phyloP scores from a whole-genome alignment of 2,113 vertebrate species.

The Phyllopteryx taeniolatus region DNA sequence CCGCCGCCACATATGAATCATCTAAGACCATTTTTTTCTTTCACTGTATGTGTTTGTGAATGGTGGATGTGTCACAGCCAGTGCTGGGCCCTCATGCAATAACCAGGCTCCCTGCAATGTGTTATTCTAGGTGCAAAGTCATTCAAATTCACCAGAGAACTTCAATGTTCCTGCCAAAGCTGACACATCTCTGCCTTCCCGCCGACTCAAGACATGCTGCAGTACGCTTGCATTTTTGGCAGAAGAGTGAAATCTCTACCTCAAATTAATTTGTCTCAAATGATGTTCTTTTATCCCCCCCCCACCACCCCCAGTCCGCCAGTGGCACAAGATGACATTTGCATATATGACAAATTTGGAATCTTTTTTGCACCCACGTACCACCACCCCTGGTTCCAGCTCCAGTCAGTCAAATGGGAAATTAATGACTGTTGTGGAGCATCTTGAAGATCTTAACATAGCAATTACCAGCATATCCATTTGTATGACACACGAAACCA shows the following conservation, averaged over 20 bases:
- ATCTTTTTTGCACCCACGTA: not conserved
- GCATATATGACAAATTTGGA: not conserved
- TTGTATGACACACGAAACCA: slow-evolving; percentile 22
- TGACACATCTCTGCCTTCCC: slow-evolving; percentile 55
- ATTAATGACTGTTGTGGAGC: slow-evolving; percentile 4
- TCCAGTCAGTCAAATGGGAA: slow-evolving; percentile 26
- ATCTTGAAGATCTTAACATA: slow-evolving; percentile 9
- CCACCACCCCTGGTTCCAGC: slow-evolving; percentile 21
- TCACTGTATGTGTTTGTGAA: slow-evolving; percentile 34
- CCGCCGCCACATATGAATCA: slow-evolving; percentile 15
- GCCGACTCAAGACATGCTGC: slow-evolving; percentile 38
- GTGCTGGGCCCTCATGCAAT: slow-evolving; percentile 38
- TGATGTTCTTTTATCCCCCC: slow-evolving; percentile 37
- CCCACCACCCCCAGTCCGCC: not conserved
- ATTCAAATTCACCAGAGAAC: slow-evolving; percentile 57
- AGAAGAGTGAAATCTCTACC: slow-evolving; percentile 35
- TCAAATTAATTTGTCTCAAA: slow-evolving; percentile 54
- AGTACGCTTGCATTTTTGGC: slow-evolving; percentile 42
- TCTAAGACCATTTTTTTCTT: slow-evolving; percentile 6
- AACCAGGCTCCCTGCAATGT: slow-evolving; percentile 42
- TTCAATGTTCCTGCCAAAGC: slow-evolving; percentile 53
- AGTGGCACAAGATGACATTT: slow-evolving; percentile 23
- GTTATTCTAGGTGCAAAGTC: slow-evolving; percentile 62
- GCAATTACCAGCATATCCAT: slow-evolving; percentile 28
- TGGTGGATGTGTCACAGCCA: slow-evolving; percentile 43